Conservation (phyloP, 2,113 vertebrate species). For the Piprites chloris region DNA sequence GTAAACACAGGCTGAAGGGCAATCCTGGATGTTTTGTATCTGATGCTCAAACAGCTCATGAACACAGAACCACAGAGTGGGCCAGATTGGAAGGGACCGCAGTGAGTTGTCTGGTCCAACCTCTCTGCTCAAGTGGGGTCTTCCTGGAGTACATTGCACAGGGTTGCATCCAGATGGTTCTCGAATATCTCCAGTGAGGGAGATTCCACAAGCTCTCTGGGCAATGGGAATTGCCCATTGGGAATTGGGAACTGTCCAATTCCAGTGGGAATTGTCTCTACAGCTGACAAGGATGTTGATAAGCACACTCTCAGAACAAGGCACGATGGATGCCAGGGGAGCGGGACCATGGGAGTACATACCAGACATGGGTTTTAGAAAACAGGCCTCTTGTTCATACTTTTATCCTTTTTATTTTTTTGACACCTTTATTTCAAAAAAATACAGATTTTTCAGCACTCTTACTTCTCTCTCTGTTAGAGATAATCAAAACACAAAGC, state of each 20-base stretch:
- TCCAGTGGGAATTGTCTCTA: too few species aligned
- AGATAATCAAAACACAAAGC: background rate
- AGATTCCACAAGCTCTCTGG: background rate
- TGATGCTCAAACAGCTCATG: background rate
- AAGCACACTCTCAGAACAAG: background rate
- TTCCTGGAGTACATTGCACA: background rate
- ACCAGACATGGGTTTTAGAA: background rate
- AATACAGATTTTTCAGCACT: background rate
- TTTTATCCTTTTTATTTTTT: background rate
- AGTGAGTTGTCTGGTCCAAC: background rate
- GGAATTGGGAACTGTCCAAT: too few species aligned
- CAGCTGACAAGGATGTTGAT: background rate
- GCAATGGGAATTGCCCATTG: too few species aligned
- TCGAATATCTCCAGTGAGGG: background rate
- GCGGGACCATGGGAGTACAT: background rate
- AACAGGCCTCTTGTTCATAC: background rate
- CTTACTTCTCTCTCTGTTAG: background rate
- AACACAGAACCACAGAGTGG: background rate
- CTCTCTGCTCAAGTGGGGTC: background rate
- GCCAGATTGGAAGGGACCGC: background rate
- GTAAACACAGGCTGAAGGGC: fast-evolving
- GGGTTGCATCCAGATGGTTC: background rate
- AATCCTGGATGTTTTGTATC: background rate
- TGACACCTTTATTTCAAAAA: background rate
- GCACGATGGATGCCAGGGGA: fast-evolving